These are phyloP conservation scores for Avahi laniger DNA, from an alignment of 2,797 vertebrate genomes.

Conservation along the genomic window DNA sequence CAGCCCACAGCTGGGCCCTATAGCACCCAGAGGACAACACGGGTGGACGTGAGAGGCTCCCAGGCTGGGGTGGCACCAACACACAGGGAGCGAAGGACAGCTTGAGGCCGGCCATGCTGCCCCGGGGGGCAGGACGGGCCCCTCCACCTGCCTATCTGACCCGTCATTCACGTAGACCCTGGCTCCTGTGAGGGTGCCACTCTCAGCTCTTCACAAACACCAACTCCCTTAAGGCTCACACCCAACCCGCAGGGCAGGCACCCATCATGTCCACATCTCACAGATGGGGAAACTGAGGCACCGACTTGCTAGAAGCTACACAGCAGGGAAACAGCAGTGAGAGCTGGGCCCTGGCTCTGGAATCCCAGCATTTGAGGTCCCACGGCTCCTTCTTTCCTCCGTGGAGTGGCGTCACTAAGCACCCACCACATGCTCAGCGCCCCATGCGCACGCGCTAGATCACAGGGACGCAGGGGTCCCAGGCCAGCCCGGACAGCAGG, in stretches of 20 bases:
- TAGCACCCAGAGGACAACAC: rapidly evolving
- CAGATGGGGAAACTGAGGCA: neutral
- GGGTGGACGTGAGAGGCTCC: neutral
- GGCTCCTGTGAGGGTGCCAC: too few relatives aligned
- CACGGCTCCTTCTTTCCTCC: rapidly evolving
- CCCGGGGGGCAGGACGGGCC: neutral
- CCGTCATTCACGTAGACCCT: rapidly evolving
- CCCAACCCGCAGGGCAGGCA: neutral
- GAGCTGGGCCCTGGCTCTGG: rapidly evolving
- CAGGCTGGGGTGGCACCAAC: neutral
- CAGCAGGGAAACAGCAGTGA: neutral
- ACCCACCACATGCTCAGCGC: neutral
- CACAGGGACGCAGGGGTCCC: neutral
- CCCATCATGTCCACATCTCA: neutral
- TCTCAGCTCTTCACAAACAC: neutral
- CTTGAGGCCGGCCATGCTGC: rapidly evolving
- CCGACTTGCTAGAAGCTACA: neutral
- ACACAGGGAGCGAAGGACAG: rapidly evolving
- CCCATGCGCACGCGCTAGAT: neutral
- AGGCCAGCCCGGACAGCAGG: neutral
- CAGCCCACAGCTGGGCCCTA: rapidly evolving
- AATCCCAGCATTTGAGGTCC: rapidly evolving
- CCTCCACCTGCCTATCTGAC: rapidly evolving
- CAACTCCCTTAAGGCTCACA: neutral
- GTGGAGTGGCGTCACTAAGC: too few relatives aligned